Evolutionary conservation across 2,888 invertebrate genomes (phyloP), one percentile per base, ranked within the genome.

Genomic region (Polyploca ridens): DNA sequence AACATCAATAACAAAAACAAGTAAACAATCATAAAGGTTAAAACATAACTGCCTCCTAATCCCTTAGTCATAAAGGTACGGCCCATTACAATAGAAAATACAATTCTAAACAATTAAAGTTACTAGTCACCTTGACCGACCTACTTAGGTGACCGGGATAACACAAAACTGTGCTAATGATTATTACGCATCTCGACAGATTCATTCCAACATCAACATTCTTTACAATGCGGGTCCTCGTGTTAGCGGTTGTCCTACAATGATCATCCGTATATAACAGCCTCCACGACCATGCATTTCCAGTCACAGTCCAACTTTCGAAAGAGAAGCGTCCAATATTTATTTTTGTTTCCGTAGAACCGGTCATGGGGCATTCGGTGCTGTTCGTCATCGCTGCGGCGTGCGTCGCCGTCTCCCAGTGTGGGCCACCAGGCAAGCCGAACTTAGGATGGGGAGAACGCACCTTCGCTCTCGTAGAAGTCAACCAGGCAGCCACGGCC

Each of bases 201-300:
- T 88, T 87, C 79, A 78, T 78, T 76, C 80, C 82, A 81, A 41
- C 79, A 82, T 83, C 82, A 77, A 77, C 77, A 83, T 84, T 82
- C 82, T 75, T 70, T 73, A 86, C 84, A 78, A 89, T 88, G 86
- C 90, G 86, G 88, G 88, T 81, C 87, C 78, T 78, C 72, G 74
- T 79, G 82, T 76, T 91, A 93, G 91, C 94, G 94, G 94, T 93
- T 92, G 93, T 85, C 94, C 93, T 91, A 94, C 92, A 83, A 88
- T 89, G 81, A 83, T 71, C 79, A 66, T 75, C 78, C 72, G 83
- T 92, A 94, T 94, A 94, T 93, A 94, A 89, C 88, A 87, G 89
- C 90, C 84, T 87, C 83, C 82, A 72, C 75, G 35, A 72, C 77
- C 84, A 82, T 88, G 81, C 86, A 86, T 74, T 80, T 83, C 87